Conservation (phyloP, 1,140 invertebrate genomes). For the Zaprionus capensis region DNA sequence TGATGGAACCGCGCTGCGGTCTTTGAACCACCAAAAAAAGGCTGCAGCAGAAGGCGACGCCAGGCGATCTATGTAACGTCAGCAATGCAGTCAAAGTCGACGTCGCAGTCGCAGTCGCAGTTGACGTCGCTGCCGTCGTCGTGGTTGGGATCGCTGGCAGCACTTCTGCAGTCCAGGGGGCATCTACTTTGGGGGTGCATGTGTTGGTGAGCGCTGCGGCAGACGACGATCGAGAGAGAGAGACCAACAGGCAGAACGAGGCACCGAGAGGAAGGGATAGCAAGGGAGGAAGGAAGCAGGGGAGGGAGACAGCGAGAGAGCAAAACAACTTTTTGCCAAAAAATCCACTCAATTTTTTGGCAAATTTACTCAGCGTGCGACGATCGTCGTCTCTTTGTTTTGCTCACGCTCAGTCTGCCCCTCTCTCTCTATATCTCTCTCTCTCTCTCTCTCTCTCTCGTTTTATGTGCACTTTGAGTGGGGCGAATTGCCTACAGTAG, state of each 20-base stretch:
- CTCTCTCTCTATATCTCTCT: not conserved
- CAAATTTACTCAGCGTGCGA: constrained; percentile 50
- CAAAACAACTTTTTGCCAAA: constrained; percentile 41
- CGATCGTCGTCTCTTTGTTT: constrained; percentile 4
- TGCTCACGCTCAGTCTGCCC: not conserved
- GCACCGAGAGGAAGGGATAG: constrained; percentile 26
- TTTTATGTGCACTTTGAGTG: not conserved
- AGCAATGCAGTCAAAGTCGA: not conserved
- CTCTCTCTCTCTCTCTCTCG: not conserved
- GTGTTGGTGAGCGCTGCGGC: constrained; percentile 28
- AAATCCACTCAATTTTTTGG: constrained; percentile 34
- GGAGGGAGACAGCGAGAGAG: constrained; percentile 15
- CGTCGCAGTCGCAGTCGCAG: constrained; percentile 5
- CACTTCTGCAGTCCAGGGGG: constrained; percentile 41
- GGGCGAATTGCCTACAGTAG: constrained; percentile 37
- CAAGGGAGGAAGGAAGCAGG: not conserved
- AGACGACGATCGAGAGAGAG: constrained; percentile 9
- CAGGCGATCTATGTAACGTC: constrained; percentile 66
- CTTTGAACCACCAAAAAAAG: constrained; percentile 64
- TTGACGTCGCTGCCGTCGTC: constrained; percentile 8
- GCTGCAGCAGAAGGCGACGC: not conserved
- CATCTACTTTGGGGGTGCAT: constrained; percentile 21
- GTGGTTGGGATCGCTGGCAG: constrained; percentile 9
- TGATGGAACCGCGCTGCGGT: constrained; percentile 52
- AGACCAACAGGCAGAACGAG: constrained; percentile 25